A percentile compares a stretch with the other conserved stretches of the same genome.
Conservation (phyloP, 2,797 vertebrate genomes). For the Lindbergichthys nudifrons region DNA sequence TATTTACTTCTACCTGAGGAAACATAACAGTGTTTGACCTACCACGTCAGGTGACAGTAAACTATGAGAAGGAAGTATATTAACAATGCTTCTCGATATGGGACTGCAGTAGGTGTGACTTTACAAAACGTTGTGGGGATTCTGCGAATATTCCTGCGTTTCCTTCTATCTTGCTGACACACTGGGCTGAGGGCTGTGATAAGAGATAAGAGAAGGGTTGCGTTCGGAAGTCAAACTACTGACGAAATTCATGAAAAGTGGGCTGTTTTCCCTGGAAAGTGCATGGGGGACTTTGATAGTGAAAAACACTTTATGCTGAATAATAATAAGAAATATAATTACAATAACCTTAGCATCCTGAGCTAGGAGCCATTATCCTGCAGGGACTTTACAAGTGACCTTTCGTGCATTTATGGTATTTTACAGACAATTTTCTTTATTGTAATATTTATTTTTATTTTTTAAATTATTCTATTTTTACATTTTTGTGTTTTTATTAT, state of each 20-base stretch:
- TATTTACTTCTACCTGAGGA: background rate
- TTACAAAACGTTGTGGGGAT: slow-evolving; percentile 23
- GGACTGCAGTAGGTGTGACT: slow-evolving; percentile 11
- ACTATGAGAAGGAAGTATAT: background rate
- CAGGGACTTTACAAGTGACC: background rate
- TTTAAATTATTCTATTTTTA: no score
- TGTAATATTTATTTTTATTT: no score
- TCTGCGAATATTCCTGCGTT: slow-evolving; percentile 14
- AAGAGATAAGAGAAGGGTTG: slow-evolving; percentile 47
- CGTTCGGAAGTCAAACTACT: slow-evolving; percentile 22
- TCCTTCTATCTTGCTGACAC: slow-evolving; percentile 61
- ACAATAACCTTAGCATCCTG: background rate
- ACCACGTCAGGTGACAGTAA: background rate
- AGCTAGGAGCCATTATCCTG: background rate
- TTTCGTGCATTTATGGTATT: background rate
- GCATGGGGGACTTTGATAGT: slow-evolving; percentile 12
- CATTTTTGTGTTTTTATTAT: no score
- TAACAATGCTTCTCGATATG: background rate
- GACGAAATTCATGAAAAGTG: slow-evolving; percentile 49
- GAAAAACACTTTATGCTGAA: no score
- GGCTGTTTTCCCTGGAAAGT: background rate
- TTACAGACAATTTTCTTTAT: background rate
- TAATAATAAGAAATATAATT: background rate
- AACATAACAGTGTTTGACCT: slow-evolving; percentile 1
- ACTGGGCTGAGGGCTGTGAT: slow-evolving; percentile 56